Percentiles rank a stretch among this genome's conserved stretches.
Evolutionary conservation across 2,888 invertebrate genomes (phyloP).

Genomic region (Cancer borealis): DNA sequence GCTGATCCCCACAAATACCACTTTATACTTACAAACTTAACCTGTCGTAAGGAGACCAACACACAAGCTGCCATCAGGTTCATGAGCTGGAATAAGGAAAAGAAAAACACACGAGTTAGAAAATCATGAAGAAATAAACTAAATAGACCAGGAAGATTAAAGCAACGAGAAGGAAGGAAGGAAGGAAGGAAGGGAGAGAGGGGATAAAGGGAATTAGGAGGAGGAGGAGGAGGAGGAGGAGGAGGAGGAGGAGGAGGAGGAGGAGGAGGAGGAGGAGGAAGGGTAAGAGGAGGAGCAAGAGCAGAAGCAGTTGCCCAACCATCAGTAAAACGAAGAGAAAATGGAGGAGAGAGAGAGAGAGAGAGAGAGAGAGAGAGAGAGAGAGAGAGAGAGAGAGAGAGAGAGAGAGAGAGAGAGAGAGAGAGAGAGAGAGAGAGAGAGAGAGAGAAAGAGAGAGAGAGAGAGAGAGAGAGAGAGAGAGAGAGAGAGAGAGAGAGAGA

Average conservation of each 20-base stretch:
- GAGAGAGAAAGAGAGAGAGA: too few species aligned
- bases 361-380: slow-evolving; percentile 30
- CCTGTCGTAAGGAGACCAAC: too few species aligned
- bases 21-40: neutral
- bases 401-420: neutral
- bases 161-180: neutral
- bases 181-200: neutral
- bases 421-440: neutral
- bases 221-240: neutral
- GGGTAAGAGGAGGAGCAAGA: neutral
- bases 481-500: neutral
- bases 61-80: neutral
- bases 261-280: neutral
- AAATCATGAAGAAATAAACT: neutral
- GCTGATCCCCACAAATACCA: neutral
- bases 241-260: neutral
- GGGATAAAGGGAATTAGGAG: slow-evolving; percentile 1
- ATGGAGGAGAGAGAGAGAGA: neutral
- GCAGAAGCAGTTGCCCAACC: neutral
- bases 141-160: neutral
- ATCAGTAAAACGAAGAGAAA: neutral
- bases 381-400: neutral
- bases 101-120: neutral
- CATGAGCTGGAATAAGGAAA: neutral
- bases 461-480: too few species aligned